Evolutionary conservation across 2,113 vertebrate species (phyloP).

Genomic region (Trachemys scripta): DNA sequence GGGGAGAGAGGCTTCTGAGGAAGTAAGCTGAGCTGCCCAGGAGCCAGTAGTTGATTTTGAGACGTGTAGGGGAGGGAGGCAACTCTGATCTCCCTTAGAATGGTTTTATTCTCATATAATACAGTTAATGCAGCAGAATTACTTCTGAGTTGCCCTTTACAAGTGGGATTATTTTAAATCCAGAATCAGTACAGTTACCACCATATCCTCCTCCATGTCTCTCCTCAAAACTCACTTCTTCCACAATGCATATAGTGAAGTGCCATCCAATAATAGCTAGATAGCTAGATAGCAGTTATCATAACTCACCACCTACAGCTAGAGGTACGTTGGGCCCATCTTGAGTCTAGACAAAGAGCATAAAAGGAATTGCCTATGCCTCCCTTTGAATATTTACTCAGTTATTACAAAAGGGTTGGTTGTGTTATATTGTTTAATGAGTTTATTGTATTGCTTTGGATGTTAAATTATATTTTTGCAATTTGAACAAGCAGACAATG

Average conservation of each 20-base stretch:
- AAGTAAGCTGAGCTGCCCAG: neutral
- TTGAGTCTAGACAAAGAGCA: neutral
- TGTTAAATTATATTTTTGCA: too few relatives aligned
- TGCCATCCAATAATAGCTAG: neutral
- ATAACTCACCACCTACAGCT: neutral
- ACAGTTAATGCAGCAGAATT: neutral
- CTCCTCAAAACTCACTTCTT: neutral
- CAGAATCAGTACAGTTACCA: neutral
- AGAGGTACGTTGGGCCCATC: neutral
- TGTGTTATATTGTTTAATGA: neutral
- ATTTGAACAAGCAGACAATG: too few relatives aligned
- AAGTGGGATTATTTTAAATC: neutral
- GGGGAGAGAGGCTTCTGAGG: neutral
- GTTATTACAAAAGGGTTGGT: neutral
- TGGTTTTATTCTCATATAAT: neutral
- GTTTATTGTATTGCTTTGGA: neutral
- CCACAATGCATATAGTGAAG: fast-evolving
- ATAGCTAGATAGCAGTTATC: neutral
- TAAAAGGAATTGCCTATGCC: neutral
- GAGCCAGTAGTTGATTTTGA: neutral
- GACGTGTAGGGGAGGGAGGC: neutral
- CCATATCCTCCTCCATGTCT: neutral
- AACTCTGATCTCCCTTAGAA: neutral
- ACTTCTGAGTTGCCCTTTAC: neutral
- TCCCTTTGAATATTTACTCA: neutral